A percentile compares a stretch with the other conserved stretches of the same genome.
Conservation (phyloP, 37 sponge, comb jelly and placozoan genomes). For the Halichondria panicea region DNA sequence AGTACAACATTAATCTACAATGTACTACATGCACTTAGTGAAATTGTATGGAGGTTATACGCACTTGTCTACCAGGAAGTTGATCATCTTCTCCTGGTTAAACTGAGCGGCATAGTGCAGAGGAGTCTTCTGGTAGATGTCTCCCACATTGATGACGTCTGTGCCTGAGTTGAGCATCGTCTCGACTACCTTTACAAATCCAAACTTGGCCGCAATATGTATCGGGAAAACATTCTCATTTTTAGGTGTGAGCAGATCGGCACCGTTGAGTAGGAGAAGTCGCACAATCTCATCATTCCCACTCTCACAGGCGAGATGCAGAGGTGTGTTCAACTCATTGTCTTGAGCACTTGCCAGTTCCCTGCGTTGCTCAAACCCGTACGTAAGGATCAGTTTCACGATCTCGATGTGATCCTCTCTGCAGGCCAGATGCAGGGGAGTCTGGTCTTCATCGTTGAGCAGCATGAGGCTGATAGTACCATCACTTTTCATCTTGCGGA, state of each 20-base stretch:
- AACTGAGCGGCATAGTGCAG: conserved; percentile 83
- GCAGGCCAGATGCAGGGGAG: conserved; percentile 78
- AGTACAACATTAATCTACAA: not conserved
- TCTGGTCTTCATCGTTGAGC: conserved; percentile 12
- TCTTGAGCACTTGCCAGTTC: conserved; percentile 41
- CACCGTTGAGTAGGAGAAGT: conserved; percentile 45
- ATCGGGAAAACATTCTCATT: conserved; percentile 60
- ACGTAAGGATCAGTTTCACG: conserved; percentile 51
- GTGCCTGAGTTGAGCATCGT: conserved; percentile 46
- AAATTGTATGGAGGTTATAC: conserved; percentile 9
- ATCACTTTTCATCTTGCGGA: conserved; percentile 7
- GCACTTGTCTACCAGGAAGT: conserved; percentile 75
- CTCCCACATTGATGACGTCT: conserved; percentile 25
- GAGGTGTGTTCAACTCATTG: conserved; percentile 63
- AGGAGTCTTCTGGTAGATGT: conserved; percentile 61
- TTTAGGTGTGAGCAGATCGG: conserved; percentile 45
- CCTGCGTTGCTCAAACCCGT: not conserved
- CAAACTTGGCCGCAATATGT: conserved; percentile 87
- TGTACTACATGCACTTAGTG: not conserved
- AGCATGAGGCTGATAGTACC: not conserved
- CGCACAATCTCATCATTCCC: conserved; percentile 71
- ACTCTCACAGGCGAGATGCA: conserved; percentile 85
- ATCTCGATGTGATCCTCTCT: conserved; percentile 74
- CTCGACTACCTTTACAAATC: conserved; percentile 59
- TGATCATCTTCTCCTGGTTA: conserved; percentile 77